phyloP scores from a whole-genome alignment of 2,797 vertebrate genomes.

The Lycodopsis pacificus region DNA sequence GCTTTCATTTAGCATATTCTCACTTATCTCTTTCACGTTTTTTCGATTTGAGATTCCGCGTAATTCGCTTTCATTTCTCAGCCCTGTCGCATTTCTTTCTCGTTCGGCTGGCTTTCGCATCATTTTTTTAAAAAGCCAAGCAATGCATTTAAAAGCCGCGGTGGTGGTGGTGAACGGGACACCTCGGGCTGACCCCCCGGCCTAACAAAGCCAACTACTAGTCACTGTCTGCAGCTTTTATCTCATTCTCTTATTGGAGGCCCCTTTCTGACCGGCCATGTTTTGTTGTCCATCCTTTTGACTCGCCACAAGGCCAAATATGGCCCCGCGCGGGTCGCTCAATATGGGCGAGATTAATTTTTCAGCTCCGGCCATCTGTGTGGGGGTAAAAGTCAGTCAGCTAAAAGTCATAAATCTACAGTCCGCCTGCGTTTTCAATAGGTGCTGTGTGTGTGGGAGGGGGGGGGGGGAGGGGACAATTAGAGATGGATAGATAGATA shows the following conservation, averaged over 20 bases:
- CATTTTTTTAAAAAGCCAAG: slow-evolving; percentile 58
- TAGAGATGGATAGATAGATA: slow-evolving; percentile 33
- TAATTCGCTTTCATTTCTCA: slow-evolving; percentile 58
- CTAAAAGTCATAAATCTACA: slow-evolving; percentile 80
- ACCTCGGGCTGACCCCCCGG: slow-evolving; percentile 86
- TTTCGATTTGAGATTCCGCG: slow-evolving; percentile 18
- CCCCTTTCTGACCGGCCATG: slow-evolving; percentile 60
- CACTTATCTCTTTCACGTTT: slow-evolving; percentile 48
- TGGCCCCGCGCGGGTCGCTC: slow-evolving; percentile 57
- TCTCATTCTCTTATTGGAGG: slow-evolving; percentile 64
- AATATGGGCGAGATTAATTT: slow-evolving; percentile 81
- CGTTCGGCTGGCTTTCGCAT: slow-evolving; percentile 26
- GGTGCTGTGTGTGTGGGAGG: slow-evolving; percentile 33
- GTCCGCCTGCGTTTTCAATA: slow-evolving; percentile 58
- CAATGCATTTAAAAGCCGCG: slow-evolving; percentile 36
- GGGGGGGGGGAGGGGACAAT: background rate
- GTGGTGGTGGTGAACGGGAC: slow-evolving; percentile 76
- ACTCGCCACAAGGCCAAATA: slow-evolving; percentile 80
- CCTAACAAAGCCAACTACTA: slow-evolving; percentile 79
- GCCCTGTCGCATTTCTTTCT: slow-evolving; percentile 47
- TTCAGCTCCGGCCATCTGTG: slow-evolving; percentile 77
- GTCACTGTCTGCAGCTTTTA: slow-evolving; percentile 80
- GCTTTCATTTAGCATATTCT: slow-evolving; percentile 47
- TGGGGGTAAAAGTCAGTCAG: slow-evolving; percentile 65
- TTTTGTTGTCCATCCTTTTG: slow-evolving; percentile 76